Evolutionary conservation across 1,140 invertebrate genomes (phyloP), one percentile per base, ranked within the genome.

Genomic region (Drosophila kohkoa): DNA sequence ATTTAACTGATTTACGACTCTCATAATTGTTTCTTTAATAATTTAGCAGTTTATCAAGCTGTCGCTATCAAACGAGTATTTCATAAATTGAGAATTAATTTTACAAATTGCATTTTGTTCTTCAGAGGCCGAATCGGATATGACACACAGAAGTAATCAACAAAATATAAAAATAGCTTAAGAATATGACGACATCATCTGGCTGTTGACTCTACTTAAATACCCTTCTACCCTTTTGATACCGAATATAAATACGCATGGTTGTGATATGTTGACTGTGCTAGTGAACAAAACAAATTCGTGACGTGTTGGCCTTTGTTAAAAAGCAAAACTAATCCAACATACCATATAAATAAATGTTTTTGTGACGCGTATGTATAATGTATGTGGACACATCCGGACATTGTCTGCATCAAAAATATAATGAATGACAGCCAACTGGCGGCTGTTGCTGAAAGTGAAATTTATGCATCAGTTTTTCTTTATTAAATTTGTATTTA

Each of bases 271-370:
- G 15, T 41, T 75, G 30, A 59, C 32, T 70, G 49, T 57, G 7
- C 35, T 5, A 51, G 45, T 30, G 6, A 10, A 65, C 58, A 81
- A 55, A 62, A 68, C 41, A 28, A 52, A 79, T 63, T 66, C 30
- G 71, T 87, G 82, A 86, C 82, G 82, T 82, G 51, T 64, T 73
- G 48, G 49, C 55, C 32, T 57, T 69, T 79, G 77, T 73, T 62
- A 41, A 32, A 51, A 79, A 79, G 48, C 68, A 85, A 41, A 68
- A 75, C 52, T 68, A 77, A 74, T 63, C 45, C 70, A 57, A 58
- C 54, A 46, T 30, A 60, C 43, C 55, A 38, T 75, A 64, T 38
- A 57, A 58, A 82, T 46, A 73, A 67, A 73, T 73, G 16, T 73
- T 73, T 67, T 43, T 51, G 30, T 43, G 35, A 32, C n/a, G 28